These are phyloP conservation scores for Choristoneura fumiferana DNA, from an alignment of 1,140 invertebrate genomes.

Conservation along the genomic window DNA sequence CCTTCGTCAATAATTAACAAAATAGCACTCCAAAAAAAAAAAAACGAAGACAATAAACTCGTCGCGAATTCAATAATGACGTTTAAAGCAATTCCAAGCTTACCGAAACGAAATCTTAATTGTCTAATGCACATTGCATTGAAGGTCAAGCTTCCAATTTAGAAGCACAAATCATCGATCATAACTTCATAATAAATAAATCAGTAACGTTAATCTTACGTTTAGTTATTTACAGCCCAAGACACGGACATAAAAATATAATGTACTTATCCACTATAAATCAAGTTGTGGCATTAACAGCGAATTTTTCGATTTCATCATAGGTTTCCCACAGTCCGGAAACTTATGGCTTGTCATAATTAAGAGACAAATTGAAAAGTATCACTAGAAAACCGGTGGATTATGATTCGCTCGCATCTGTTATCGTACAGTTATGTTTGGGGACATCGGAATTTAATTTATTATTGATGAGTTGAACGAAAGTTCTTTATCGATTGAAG, in stretches of 20 bases:
- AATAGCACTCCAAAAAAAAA: neutral
- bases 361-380: slow-evolving; percentile 35
- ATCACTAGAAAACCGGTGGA: slow-evolving; percentile 9
- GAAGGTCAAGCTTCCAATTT: slow-evolving; percentile 7
- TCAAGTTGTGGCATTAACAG: slow-evolving; percentile 46
- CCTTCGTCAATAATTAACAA: too few species aligned
- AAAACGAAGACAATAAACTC: neutral
- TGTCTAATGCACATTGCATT: neutral
- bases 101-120: neutral
- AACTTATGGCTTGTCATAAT: slow-evolving; percentile 33
- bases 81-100: neutral
- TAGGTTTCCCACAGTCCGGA: slow-evolving; percentile 42
- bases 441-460: neutral
- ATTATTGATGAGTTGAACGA: slow-evolving; percentile 5
- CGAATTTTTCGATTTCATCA: slow-evolving; percentile 52
- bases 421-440: neutral
- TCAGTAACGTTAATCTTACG: slow-evolving; percentile 53
- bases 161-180: slow-evolving; percentile 39
- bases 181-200: slow-evolving; percentile 57
- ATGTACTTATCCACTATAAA: slow-evolving; percentile 56
- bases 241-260: slow-evolving; percentile 57
- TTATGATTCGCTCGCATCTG: neutral
- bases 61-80: slow-evolving; percentile 18
- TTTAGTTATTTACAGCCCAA: slow-evolving; percentile 9
- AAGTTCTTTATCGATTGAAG: neutral